These are phyloP conservation scores for Ailurus styani DNA, from an alignment of 2,113 vertebrate genomes.

Conservation along the genomic window DNA sequence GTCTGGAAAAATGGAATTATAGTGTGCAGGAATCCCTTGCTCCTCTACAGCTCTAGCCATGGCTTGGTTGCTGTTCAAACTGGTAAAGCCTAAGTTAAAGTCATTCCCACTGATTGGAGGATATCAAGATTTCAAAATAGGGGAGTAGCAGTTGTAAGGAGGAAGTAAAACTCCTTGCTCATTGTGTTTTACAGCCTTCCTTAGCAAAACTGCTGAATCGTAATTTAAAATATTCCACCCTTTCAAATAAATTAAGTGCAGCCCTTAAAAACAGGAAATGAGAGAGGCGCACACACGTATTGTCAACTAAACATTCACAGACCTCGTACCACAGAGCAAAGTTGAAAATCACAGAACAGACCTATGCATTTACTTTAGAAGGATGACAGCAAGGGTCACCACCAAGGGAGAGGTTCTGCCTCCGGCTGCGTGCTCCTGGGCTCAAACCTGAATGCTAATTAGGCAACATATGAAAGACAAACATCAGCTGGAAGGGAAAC, in stretches of 20 bases:
- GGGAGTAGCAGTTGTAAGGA: conserved; percentile 36
- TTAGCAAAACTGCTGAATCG: conserved; percentile 75
- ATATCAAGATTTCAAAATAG: conserved; percentile 65
- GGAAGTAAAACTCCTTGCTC: conserved; percentile 78
- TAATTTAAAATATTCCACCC: conserved; percentile 74
- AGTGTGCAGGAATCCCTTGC: conserved; percentile 41
- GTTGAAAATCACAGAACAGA: conserved; percentile 1
- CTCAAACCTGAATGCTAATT: conserved; percentile 38
- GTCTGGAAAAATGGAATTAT: conserved; percentile 62
- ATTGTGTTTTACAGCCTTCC: conserved; percentile 74
- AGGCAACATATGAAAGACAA: conserved; percentile 50
- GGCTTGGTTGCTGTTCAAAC: neutral
- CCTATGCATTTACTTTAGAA: conserved; percentile 4
- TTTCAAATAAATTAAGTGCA: conserved; percentile 69
- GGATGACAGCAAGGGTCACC: neutral
- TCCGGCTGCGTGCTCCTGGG: neutral
- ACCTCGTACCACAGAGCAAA: neutral
- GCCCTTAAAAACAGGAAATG: conserved; percentile 75
- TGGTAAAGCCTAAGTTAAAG: conserved; percentile 15
- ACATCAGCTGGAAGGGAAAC: conserved; percentile 41
- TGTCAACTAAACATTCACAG: conserved; percentile 55
- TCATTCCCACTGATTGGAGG: conserved; percentile 43
- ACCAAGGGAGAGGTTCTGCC: neutral
- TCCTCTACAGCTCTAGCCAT: conserved; percentile 13
- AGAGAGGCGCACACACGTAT: conserved; percentile 52